Conservation (phyloP, 2,113 vertebrate species). For the Caloenas nicobarica region DNA sequence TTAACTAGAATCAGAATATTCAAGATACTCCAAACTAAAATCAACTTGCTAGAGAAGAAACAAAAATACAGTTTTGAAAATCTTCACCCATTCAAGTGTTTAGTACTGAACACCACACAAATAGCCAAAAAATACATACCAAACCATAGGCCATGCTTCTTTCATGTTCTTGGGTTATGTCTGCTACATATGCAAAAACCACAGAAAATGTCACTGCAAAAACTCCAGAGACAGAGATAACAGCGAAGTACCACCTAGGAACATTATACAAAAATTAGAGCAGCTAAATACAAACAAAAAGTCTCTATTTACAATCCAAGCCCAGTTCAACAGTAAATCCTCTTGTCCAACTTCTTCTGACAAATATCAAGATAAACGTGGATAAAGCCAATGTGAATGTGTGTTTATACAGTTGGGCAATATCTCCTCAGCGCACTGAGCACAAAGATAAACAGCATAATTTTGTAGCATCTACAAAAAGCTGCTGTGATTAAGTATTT, state of each 20-base stretch:
- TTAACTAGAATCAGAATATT: not conserved
- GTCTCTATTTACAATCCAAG: not conserved
- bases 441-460: not conserved
- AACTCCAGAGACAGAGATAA: conserved; percentile 89
- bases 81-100: not conserved
- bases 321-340: not conserved
- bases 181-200: conserved; percentile 90
- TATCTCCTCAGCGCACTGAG: accelerated
- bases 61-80: not conserved
- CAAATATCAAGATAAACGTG: not conserved
- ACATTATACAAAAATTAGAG: not conserved
- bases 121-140: conserved; percentile 71
- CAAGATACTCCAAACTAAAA: not conserved
- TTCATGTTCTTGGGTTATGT: conserved; percentile 91
- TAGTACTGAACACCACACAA: not conserved
- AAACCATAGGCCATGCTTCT: conserved; percentile 90
- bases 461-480: not conserved
- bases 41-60: not conserved
- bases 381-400: not conserved
- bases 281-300: not conserved
- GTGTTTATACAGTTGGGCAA: accelerated
- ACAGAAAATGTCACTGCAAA: conserved; percentile 91
- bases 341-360: not conserved
- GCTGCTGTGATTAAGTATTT: not conserved
- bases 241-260: conserved; percentile 89